Evolutionary conservation across 2,888 invertebrate genomes (phyloP), one percentile per base, ranked within the genome.

Genomic region (Hydriomena furcata): DNA sequence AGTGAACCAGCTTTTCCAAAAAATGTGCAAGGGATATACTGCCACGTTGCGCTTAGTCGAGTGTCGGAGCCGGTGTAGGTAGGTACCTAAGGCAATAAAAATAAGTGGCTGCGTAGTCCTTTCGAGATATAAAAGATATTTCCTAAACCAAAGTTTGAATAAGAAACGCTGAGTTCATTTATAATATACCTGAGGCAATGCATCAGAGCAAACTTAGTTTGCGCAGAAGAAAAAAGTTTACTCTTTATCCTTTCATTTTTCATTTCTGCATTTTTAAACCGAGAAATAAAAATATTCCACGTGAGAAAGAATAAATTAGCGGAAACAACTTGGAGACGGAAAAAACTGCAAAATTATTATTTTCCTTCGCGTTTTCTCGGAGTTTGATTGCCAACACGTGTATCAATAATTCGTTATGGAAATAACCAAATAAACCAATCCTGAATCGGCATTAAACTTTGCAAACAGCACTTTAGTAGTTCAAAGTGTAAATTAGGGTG

Each of bases 401-500:
- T 4, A 3, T 17, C 2, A 17, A 17, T 4, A 17, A 17, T 37
- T 31, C 42, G 17, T 23, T 13, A n/a, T 38, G 34, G 28, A 43
- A 44, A 42, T 34, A n/a, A 47, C 17, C 34, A 34, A 40, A 23
- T 21, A 41, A 42, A 31, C 24, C 41, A 45, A 36, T 47, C 46
- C 42, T 44, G 30, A n/a, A 31, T 28, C 37, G 37, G 43, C 6
- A 41, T 52, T 40, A 47, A 52, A 40, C 43, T 55, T 55, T 35
- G 35, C 27, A 37, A 52, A 52, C 52, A 52, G 20, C 58, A 55
- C 52, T 61, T 57, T 43, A 31, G 56, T 55, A 55, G 57, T 61
- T 57, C 53, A 21, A 48, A 47, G 55, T 55, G 60, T 62, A 60
- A 60, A 58, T 62, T 60, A 60, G 58, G 60, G 58, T 50, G 46